phyloP scores from a whole-genome alignment of 2,888 invertebrate genomes.

The Pterostichus madidus region DNA sequence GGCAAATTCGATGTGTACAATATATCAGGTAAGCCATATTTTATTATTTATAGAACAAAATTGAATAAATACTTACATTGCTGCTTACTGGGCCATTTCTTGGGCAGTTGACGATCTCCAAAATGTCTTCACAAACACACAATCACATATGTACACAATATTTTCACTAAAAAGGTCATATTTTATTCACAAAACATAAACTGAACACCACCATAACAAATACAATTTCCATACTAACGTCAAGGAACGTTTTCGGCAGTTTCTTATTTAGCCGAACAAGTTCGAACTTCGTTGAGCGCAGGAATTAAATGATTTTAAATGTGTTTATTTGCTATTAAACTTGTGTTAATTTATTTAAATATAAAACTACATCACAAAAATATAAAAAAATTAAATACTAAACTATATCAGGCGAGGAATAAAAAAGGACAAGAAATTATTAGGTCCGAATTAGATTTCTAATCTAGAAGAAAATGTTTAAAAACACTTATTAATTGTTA shows the following conservation, averaged over 20 bases:
- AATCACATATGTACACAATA: neutral
- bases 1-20: neutral
- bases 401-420: slow-evolving; percentile 31
- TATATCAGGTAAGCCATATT: neutral
- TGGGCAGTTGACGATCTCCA: neutral
- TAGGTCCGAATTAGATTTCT: slow-evolving; percentile 33
- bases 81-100: neutral
- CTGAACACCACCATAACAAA: neutral
- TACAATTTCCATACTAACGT: no score
- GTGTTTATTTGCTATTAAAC: neutral
- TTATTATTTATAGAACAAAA: neutral
- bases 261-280: neutral
- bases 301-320: neutral
- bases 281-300: neutral
- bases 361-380: slow-evolving; percentile 55
- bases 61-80: slow-evolving; percentile 15
- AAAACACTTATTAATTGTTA: slow-evolving; percentile 47
- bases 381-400: slow-evolving; percentile 55
- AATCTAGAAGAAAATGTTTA: slow-evolving; percentile 34
- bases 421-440: slow-evolving; percentile 40
- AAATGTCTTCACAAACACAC: neutral
- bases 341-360: slow-evolving; percentile 47
- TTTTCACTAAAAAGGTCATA: neutral
- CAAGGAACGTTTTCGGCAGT: neutral
- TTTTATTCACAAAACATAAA: neutral